These are phyloP conservation scores for Argyresthia albistria DNA, from an alignment of 2,888 invertebrate species.

Conservation along the genomic window DNA sequence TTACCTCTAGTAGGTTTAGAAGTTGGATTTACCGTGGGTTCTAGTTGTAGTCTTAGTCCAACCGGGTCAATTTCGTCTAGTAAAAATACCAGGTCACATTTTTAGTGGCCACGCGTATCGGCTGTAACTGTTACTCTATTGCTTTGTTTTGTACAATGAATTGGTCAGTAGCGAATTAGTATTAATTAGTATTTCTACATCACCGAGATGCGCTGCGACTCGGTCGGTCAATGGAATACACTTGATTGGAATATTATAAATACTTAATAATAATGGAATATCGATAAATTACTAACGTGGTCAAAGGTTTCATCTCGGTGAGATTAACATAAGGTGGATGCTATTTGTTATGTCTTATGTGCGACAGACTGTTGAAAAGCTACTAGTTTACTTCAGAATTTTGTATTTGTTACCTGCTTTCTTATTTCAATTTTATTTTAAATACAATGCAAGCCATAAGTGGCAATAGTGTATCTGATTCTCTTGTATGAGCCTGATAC, in stretches of 20 bases:
- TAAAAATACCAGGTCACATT: constrained; percentile 1
- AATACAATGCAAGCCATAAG: neutral
- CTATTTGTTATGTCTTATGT: no score
- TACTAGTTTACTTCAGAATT: no score
- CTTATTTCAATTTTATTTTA: neutral
- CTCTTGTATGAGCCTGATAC: neutral
- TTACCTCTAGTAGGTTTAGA: neutral
- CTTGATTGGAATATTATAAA: no score
- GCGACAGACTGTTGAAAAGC: no score
- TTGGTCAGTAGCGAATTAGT: constrained; percentile 8
- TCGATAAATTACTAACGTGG: no score
- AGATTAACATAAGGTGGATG: no score
- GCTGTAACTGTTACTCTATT: constrained; percentile 20
- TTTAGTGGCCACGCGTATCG: neutral
- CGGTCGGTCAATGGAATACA: no score
- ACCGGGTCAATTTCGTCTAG: constrained; percentile 2
- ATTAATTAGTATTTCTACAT: constrained; percentile 4
- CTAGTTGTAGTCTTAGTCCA: neutral
- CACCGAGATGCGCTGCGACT: constrained; percentile 2
- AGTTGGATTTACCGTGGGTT: neutral
- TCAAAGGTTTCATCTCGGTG: no score
- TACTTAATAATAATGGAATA: no score
- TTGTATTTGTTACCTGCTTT: no score
- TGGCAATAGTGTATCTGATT: neutral
- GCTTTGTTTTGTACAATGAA: constrained; percentile 21